Evolutionary conservation across 2,888 invertebrate genomes (phyloP), one percentile per base, ranked within the genome.

Genomic region (Cantharis nigra): DNA sequence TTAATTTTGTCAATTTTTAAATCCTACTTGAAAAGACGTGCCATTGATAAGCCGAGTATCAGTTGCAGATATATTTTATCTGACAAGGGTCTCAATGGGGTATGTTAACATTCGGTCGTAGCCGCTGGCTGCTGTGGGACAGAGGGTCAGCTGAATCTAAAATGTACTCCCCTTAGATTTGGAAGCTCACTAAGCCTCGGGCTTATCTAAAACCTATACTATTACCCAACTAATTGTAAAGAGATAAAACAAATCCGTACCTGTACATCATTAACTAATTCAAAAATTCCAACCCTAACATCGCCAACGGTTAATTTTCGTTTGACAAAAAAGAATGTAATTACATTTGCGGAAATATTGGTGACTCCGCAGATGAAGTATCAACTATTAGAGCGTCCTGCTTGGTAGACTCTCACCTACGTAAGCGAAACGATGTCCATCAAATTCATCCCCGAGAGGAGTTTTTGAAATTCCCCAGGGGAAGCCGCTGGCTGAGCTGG

Each of bases 11-110:
- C 49, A 49, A 73, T 77, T 74, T 75, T 72, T 74, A 75, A 77
- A 75, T 74, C 69, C 69, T 77, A 77, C 78, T 74, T 74, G 74
- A 71, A 79, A 77, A 73, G 74, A 70, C 79, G 74, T 75, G 74
- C 74, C 33, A 71, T 73, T 76, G 76, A 74, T 79, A 76, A 74
- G 73, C 69, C 72, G 64, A 72, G 76, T 78, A 80, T 80, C 78
- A 80, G 71, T 75, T 80, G 74, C 80, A 75, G 78, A 80, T 80
- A 77, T 80, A 74, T 75, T 76, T 76, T 77, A 80, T 80, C 80
- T 74, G 76, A 79, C 79, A 72, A 71, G 80, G 78, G 78, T 78
- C 77, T 79, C 79, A n/a, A 72, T 63, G 79, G 79, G 70, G 74
- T 72, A 74, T 78, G 79, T 78, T 79, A 77, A 78, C 79, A 75